Percentiles rank a stretch among this genome's conserved stretches.
These are phyloP conservation scores for Graphium colonna DNA, from an alignment of 2,888 invertebrate genomes.

Conservation along the genomic window DNA sequence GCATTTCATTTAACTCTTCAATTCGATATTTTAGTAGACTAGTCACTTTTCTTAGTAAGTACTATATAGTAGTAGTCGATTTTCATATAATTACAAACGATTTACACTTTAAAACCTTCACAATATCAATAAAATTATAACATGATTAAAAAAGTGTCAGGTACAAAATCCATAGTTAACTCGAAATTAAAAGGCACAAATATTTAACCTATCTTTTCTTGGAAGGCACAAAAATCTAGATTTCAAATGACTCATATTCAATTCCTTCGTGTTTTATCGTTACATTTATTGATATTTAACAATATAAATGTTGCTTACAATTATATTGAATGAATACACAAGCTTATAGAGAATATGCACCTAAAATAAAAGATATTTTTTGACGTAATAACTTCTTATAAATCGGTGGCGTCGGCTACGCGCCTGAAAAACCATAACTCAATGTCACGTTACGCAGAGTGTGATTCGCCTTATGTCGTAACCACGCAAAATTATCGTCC, in stretches of 20 bases:
- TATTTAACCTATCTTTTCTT: constrained; percentile 64
- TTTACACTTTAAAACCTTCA: background rate
- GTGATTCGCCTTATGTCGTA: no score
- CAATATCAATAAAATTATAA: constrained; percentile 4
- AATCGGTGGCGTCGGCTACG: no score
- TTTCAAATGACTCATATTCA: constrained; percentile 23
- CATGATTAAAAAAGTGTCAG: constrained; percentile 37
- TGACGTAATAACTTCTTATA: no score
- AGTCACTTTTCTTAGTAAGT: background rate
- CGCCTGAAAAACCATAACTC: no score
- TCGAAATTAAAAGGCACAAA: constrained; percentile 73
- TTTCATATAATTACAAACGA: background rate
- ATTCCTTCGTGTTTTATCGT: constrained; percentile 5
- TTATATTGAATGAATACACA: background rate
- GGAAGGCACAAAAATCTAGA: constrained; percentile 68
- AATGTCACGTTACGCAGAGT: no score
- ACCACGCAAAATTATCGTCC: no score
- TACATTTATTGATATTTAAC: background rate
- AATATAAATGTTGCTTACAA: background rate
- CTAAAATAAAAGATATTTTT: no score
- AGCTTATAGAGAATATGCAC: no score
- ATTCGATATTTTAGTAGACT: background rate
- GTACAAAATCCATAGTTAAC: constrained; percentile 62
- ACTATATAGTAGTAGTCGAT: background rate
- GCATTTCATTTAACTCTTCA: background rate